Base-by-base conservation (phyloP, 2,888 invertebrate species). In the Drosophila buzzatii region DNA sequence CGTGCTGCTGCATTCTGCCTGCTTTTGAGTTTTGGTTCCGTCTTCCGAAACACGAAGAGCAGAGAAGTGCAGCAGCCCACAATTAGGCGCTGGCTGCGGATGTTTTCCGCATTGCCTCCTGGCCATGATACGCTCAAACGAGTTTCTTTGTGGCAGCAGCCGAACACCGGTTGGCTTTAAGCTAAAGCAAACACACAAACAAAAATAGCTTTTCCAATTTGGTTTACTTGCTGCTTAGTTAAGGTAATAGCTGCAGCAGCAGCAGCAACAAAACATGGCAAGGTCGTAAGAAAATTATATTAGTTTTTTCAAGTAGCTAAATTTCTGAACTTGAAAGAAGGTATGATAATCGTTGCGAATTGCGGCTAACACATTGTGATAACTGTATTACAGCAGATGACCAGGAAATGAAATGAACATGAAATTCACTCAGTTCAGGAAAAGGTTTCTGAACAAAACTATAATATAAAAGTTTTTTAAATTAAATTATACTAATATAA, bases 81-180 rank as follows among this genome's bases (percentile, higher is more conserved):
- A 75, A 85, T 88, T 88, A 83, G 86, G 37, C 74, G 61, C 72
- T 57, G 52, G 67, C 70, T 57, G 41, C 83, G 76, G 60, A 73
- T 63, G 67, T 76, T 70, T 82, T 82, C 82, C 82, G 82, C 82
- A 82, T 85, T 81, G 70, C 75, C 81, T 62, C 78, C 63, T 70
- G 64, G 53, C 67, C 80, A 79, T 73, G 85, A 66, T 72, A 76
- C 68, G 79, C 60, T 62, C 60, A 70, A 87, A 87, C 84, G 82
- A 62, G 84, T 89, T 89, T 89, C 49, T 33, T 52, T 27, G 31
- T 20, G 41, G 27, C 56, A 42, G 47, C 61, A 39, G 4, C 63
- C 9, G 37, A 3, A 14, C 57, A 45, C 41, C 58, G 58, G 31
- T 61, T 72, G 57, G 49, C 66, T 45, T 14, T 39, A 23, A 53